Evolutionary conservation across 2,113 vertebrate species (phyloP), one percentile per base, ranked within the genome.

Genomic region (Ammodytes dubius): DNA sequence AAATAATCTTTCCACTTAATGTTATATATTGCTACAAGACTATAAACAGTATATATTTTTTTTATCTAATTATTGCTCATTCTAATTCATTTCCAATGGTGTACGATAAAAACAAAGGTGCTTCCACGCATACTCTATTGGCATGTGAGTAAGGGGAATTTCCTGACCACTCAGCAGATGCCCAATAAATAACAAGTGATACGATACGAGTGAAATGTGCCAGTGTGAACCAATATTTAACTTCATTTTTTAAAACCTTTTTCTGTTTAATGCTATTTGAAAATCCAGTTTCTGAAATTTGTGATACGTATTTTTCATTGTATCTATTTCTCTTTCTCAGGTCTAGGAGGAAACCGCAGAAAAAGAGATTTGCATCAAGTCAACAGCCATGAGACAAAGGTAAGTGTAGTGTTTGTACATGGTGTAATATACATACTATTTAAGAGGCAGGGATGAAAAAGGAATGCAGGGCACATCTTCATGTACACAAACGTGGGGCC

Each of bases 301-400:
- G 1, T 54, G 42, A 61, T 1, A 2, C 12, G 1, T 40, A n/a
- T 40, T 63, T 54, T 6, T 71, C 2, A 2, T 37, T 27, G 27
- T 27, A 27, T 27, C 27, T 27, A 27, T 27, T 27, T 27, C 27
- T 27, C 15, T 82, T 70, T 4, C 19, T 76, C 73, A 92, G 89
- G 83, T 71, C 74, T 77, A 42, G 58, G 35, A 2, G 5, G 1
- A 52, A 1, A 2, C 59, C 94, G 94, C 4, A 83, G 82, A 64
- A 90, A 75, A 78, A 94, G 95, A 89, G 73, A 93, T 71, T 50
- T 93, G 37, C 13, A n/a, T 54, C 0, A 58, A 47, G 27, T 86
- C 10, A 2, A 73, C 6, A 43, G 50, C 50, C 11, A 5, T 56
- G 49, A 43, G 53, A 70, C 10, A 3, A 49, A 13, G 58, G 92